Conservation (phyloP, 2,888 invertebrate species). For the Dryomyza anilis region DNA sequence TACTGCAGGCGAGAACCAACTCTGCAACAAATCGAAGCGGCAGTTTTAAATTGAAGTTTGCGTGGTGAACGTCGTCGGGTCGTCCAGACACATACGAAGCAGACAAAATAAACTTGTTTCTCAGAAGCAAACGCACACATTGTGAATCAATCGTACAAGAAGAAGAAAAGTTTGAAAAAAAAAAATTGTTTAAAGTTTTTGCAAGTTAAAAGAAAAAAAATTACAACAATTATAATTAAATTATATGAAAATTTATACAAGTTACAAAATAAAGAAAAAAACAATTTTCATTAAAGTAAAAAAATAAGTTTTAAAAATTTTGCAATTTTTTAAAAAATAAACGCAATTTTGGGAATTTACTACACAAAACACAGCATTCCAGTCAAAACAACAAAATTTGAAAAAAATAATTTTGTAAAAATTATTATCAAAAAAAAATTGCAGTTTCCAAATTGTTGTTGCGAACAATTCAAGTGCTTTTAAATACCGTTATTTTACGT, state of each 20-base stretch:
- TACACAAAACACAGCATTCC: conserved; percentile 29
- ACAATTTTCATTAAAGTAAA: conserved; percentile 33
- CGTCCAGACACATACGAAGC: conserved; percentile 40
- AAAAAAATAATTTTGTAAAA: neutral
- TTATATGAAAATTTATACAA: neutral
- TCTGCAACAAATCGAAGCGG: conserved; percentile 36
- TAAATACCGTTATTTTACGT: conserved; percentile 22
- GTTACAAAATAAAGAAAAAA: conserved; percentile 33
- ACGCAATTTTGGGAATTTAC: conserved; percentile 32
- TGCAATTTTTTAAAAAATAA: conserved; percentile 22
- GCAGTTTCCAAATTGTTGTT: neutral
- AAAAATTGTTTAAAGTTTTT: neutral
- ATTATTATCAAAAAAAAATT: neutral
- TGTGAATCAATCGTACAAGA: conserved; percentile 25
- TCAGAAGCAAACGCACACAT: conserved; percentile 18
- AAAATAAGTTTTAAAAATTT: conserved; percentile 41
- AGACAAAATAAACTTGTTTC: conserved; percentile 21
- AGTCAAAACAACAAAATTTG: neutral
- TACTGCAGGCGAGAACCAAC: conserved; percentile 31
- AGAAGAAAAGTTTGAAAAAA: conserved; percentile 3
- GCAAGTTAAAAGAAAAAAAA: conserved; percentile 1
- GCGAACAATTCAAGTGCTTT: conserved; percentile 4
- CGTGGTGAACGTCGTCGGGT: conserved; percentile 55
- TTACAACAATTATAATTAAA: neutral
- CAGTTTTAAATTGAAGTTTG: conserved; percentile 57